Base-by-base conservation (phyloP, 2,113 vertebrate genomes). In the Esox niger region DNA sequence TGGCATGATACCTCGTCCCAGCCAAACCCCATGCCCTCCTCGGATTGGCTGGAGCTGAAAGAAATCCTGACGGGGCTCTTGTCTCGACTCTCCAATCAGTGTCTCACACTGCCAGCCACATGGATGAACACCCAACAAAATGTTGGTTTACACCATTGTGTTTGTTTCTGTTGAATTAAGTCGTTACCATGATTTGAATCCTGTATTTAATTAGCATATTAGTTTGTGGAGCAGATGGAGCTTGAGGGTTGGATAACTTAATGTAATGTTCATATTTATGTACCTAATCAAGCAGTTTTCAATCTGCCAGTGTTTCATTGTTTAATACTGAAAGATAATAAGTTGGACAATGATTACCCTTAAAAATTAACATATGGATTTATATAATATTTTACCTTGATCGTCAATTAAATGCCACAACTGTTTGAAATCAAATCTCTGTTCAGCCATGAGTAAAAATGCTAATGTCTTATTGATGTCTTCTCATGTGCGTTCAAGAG, bases 61-160 rank as follows among this genome's bases (percentile, higher is more conserved):
- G n/a, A n/a, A 43, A 43, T 62, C 62, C 20, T 4, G 9, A 64
- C 11, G 70, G 60, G 15, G 59, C 69, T 66, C 54, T 74, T 58
- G 62, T 83, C 78, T 70, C 80, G 73, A 78, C 79, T 21, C 74
- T 81, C 66, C 30, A 65, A 74, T 70, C 75, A 31, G 64, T 63
- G 75, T 73, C 63, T 64, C 64, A 54, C 77, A 69, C 69, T 75
- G 82, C 77, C 80, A 75, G 38, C 70, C 77, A 32, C 81, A 62
- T 3, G 76, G 79, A 82, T 4, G 65, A 75, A 76, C 74, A 1
- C 38, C 43, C 7, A 25, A 11, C 8, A 6, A 38, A 30, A 52
- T 15, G 25, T 64, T 71, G 26, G 82, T 86, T 88, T 82, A 82
- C 80, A 82, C 77, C 80, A 65, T 78, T 63, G 80, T 83, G 74